Base-by-base conservation (phyloP, 2,888 invertebrate species). In the Pyrocoelia pectoralis region DNA sequence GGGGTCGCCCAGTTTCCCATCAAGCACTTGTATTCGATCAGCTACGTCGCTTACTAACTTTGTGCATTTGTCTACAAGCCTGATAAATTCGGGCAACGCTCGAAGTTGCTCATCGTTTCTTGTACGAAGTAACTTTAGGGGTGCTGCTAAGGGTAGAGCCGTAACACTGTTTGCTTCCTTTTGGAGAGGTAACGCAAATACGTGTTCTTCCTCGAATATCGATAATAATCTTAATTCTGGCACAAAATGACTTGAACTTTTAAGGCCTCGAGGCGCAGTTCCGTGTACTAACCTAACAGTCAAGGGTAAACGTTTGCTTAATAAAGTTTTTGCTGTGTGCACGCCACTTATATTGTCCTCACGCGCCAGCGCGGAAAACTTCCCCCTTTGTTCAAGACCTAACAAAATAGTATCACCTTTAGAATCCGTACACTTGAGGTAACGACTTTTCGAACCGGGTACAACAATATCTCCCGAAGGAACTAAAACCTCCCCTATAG, bases 321-420 rank as follows among this genome's bases (percentile, higher is more conserved):
- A 83, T 69, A 97, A 84, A 74, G 94, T 95, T 77, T 91, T 89
- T 12, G 95, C 94, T 68, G 93, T 93, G 81, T 97, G 97, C 13
- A 97, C 97, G 15, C 97, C 97, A 77, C 95, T 94, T 68, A 97
- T 95, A 82, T 95, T 95, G 76, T 95, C 95, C 80, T 95, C 94
- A 76, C 94, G 90, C 66, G 97, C 97, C 58, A 97, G 85, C 50
- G 95, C 94, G 73, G 95, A 96, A 83, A 97, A 96, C 76, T 93
- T 90, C 33, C 95, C 95, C 77, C 93, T 88, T 80, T 94, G 93
- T 76, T 96, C 95, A 78, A 94, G 85, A 66, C 91, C 90, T 69
- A 97, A 83, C 74, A 94, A 87, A 24, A 97, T 85, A 72, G 88
- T 90, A 77, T 95, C 94, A 40, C 95, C 95, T 78, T 90, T 90